Evolutionary conservation across 30 jellyfish, hydroid and myxozoan genomes (phyloP), one percentile per base, ranked within the genome.

Genomic region (Pseudorhiza aurosa): DNA sequence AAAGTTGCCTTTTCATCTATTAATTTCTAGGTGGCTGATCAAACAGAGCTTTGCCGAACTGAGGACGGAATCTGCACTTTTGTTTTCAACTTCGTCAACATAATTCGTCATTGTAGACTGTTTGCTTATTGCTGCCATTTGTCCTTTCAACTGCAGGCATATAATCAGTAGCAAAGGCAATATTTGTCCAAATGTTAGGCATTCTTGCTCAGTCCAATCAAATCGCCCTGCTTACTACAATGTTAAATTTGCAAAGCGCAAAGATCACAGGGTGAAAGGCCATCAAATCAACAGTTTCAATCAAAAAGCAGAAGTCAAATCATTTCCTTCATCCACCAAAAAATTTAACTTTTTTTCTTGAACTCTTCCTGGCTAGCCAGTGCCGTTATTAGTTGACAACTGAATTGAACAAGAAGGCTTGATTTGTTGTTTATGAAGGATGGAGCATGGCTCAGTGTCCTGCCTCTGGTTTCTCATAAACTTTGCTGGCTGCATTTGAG

Each of bases 111-210:
- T 58, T 77, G 89, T 77, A 56, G 63, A 77, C 73, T 77, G 89
- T 77, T 77, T 77, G 63, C 89, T 62, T 62, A 35, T 64, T 39
- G 72, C 22, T 77, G 79, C 68, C 89, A 77, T 58, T 60, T 53
- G 75, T 49, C 86, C 75, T 73, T 73, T 73, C 64, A 73, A 36
- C 86, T 32, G n/a, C n/a, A 47, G 55, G 62, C 64, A 73, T 45
- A 53, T 24, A 73, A 27, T 73, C 86, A 73, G 86, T 73, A 73
- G 86, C 86, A 73, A 65, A 43, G 86, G 75, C 72, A 73, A 73
- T 73, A 73, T 73, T 73, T 73, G 75, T 50, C 44, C 67, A 70
- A 53, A 53, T 73, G 86, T 73, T 36, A 73, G 55, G 86, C 86
- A 73, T 53, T 28, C 28, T 30, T 56, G 51, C 42, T 73, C 31